Percentiles rank a stretch among this genome's conserved stretches.
phyloP scores from a whole-genome alignment of 1,140 invertebrate genomes.

The Macrobrachium nipponense region DNA sequence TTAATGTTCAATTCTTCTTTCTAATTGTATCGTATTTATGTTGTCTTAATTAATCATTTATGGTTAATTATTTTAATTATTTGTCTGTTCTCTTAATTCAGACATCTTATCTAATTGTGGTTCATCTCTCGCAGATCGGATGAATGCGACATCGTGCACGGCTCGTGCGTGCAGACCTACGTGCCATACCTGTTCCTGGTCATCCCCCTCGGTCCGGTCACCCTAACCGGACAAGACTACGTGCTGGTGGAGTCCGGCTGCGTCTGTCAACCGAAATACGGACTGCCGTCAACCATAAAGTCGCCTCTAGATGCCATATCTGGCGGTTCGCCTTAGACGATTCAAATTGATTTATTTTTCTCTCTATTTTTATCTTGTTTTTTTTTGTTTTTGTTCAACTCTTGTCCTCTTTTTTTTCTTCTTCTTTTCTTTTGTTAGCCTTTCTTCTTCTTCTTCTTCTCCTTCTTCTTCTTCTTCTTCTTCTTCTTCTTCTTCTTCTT shows the following conservation, averaged over 20 bases:
- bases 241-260: slow-evolving; percentile 92
- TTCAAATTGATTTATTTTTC: background rate
- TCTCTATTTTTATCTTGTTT: background rate
- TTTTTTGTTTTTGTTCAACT: background rate
- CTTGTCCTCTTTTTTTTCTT: background rate
- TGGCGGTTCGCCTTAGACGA: background rate
- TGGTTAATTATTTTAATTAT: too few relatives aligned
- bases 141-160: slow-evolving; percentile 88
- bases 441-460: background rate
- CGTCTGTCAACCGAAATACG: slow-evolving; percentile 87
- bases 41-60: too few relatives aligned
- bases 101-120: too few relatives aligned
- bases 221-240: slow-evolving; percentile 85
- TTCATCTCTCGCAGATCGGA: slow-evolving; percentile 75
- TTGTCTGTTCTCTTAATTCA: too few relatives aligned
- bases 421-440: background rate
- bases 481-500: background rate
- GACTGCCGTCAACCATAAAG: slow-evolving; percentile 63
- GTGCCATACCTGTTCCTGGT: slow-evolving; percentile 91
- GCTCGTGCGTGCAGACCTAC: slow-evolving; percentile 91
- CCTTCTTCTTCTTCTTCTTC: background rate
- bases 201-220: slow-evolving; percentile 89
- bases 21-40: too few relatives aligned
- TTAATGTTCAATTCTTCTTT: too few relatives aligned
- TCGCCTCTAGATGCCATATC: slow-evolving; percentile 57